These are phyloP conservation scores for Coelogynopora nodosa DNA, from an alignment of 2,888 invertebrate genomes.

Conservation along the genomic window DNA sequence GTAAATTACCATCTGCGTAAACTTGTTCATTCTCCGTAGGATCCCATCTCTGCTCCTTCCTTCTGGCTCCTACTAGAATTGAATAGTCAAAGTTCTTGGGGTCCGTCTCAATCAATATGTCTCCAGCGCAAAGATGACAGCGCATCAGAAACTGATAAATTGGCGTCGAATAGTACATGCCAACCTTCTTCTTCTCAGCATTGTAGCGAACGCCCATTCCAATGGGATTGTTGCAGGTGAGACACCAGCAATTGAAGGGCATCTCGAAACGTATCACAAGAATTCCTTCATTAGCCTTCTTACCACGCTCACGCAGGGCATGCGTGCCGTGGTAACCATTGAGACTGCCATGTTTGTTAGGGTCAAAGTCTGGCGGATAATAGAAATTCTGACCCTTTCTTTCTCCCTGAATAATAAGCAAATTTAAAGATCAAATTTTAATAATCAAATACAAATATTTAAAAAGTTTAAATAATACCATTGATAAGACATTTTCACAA, in stretches of 20 bases:
- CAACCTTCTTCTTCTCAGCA: conserved; percentile 69
- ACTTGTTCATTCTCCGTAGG: conserved; percentile 86
- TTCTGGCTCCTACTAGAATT: conserved; percentile 84
- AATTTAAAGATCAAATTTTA: background rate
- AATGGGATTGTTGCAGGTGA: conserved; percentile 93
- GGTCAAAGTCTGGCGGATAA: conserved; percentile 98
- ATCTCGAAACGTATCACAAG: conserved; percentile 92
- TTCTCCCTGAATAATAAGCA: conserved; percentile 84
- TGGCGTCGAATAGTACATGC: conserved; percentile 96
- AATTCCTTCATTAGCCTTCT: conserved; percentile 90
- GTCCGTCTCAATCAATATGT: conserved; percentile 45
- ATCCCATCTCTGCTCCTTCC: conserved; percentile 98
- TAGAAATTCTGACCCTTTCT: conserved; percentile 94
- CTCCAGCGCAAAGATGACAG: conserved; percentile 89
- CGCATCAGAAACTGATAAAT: conserved; percentile 98
- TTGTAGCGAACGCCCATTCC: conserved; percentile 98
- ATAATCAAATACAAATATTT: too few species aligned
- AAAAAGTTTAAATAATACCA: too few species aligned
- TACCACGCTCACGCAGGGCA: conserved; percentile 87
- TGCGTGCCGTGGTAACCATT: conserved; percentile 89
- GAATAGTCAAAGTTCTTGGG: conserved; percentile 82
- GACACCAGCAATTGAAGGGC: conserved; percentile 99
- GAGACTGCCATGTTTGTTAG: conserved; percentile 79
- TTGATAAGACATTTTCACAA: too few species aligned
- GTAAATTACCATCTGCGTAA: conserved; percentile 60